Evolutionary conservation across 2,888 invertebrate genomes (phyloP).

Genomic region (Polyploca ridens): DNA sequence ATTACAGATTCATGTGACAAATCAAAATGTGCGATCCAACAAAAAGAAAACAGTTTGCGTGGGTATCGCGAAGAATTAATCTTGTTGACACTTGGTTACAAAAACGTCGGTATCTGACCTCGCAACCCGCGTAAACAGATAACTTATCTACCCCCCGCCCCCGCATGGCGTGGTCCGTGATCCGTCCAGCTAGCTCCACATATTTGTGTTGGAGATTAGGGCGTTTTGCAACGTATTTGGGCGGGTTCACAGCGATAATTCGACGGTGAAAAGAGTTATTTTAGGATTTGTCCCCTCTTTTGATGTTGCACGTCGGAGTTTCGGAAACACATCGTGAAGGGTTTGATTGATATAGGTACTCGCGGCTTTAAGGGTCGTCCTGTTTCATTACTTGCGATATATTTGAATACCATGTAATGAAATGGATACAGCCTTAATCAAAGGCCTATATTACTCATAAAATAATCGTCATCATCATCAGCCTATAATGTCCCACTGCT

Average conservation of each 20-base stretch:
- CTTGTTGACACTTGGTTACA: conserved; percentile 40
- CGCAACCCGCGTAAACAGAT: conserved; percentile 27
- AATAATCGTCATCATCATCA: no score
- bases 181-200: not conserved
- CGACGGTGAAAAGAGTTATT: conserved; percentile 10
- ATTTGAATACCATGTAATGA: not conserved
- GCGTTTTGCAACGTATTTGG: conserved; percentile 11
- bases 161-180: not conserved
- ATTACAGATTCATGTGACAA: not conserved
- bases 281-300: conserved; percentile 11
- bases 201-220: not conserved
- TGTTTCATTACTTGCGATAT: not conserved
- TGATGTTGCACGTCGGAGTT: conserved; percentile 3
- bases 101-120: conserved; percentile 38
- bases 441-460: not conserved
- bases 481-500: no score
- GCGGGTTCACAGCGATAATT: conserved; percentile 9
- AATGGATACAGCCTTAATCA: not conserved
- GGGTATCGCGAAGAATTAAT: conserved; percentile 40
- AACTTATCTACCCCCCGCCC: conserved; percentile 28
- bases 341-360: conserved; percentile 5
- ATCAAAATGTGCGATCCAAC: conserved; percentile 22
- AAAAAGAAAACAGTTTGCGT: conserved; percentile 17
- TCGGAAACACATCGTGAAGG: not conserved
- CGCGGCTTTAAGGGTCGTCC: not conserved